A percentile compares a stretch with the other conserved stretches of the same genome.
Evolutionary conservation across 2,113 vertebrate genomes (phyloP).

Genomic region (Oreochromis spilurus): DNA sequence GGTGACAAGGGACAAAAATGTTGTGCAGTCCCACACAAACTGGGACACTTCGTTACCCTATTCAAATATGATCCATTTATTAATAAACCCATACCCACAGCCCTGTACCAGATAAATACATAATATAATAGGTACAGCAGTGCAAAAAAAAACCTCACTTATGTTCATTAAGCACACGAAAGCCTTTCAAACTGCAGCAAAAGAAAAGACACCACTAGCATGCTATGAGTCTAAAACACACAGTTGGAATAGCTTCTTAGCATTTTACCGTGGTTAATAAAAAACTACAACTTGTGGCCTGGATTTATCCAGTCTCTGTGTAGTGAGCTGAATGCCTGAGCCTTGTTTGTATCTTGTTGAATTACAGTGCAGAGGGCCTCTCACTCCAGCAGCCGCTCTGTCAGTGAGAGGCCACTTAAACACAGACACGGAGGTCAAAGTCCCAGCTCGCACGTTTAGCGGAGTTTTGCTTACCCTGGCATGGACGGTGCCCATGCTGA

Average conservation of each 20-base stretch:
- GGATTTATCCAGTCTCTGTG: neutral
- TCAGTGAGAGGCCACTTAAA: neutral
- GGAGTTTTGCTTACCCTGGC: constrained; percentile 80
- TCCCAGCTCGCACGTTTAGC: neutral
- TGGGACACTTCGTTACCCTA: neutral
- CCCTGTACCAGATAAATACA: neutral
- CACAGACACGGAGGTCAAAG: constrained; percentile 62
- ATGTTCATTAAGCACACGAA: neutral
- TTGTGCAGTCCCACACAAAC: neutral
- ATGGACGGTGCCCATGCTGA: constrained; percentile 87
- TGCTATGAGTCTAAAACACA: neutral
- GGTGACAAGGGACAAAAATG: neutral
- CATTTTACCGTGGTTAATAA: neutral
- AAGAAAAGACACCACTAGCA: neutral
- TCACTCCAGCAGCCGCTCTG: neutral
- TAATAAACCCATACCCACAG: neutral
- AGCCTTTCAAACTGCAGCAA: neutral
- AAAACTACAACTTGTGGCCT: neutral
- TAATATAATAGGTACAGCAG: neutral
- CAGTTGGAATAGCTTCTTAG: neutral
- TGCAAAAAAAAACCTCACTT: neutral
- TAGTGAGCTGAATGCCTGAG: neutral
- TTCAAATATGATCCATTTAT: neutral
- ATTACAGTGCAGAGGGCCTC: neutral
- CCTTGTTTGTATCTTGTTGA: neutral